Base-by-base conservation (phyloP, 2,888 invertebrate species). In the Campaea margaritaria region DNA sequence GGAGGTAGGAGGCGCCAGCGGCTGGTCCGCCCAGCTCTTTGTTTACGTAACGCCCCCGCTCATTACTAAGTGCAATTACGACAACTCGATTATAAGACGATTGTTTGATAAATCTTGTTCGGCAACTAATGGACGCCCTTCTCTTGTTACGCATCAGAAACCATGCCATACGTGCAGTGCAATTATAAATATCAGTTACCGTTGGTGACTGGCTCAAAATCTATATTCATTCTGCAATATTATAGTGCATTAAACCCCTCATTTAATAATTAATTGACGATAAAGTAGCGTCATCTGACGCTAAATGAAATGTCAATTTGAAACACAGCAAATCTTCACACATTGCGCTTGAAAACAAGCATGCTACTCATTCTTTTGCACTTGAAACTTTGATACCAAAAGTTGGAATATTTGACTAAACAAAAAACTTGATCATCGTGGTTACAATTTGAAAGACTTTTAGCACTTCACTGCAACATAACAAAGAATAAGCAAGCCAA, bases 21-120 rank as follows among this genome's bases (percentile, higher is more conserved):
- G 84, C 87, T 80, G 88, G 81, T 79, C 89, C 91, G 90, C 91
- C 91, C 91, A 88, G 80, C 85, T 86, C 89, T 89, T 91, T 91
- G 91, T 91, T 91, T 89, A 89, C 82, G 88, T 83, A 85, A 89
- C 91, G 89, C 91, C 91, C 89, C 82, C 83, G 73, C 82, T 87
- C 84, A 88, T 90, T 90, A 89, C 75, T 71, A 81, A 77, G 77
- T 77, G 78, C 76, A 75, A 79, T 81, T 82, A 83, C 77, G 81
- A 85, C 82, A 76, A 56, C 65, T 65, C 64, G 62, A 70, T 64
- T 63, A 63, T 64, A 59, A 64, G 50, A 47, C 54, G 50, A 69
- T 68, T 66, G 65, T 62, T 54, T 65, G 44, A 63, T 58, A 67
- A 66, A 68, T 65, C 60, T 63, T 53, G 62, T 46, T 28, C 54